Base-by-base conservation (phyloP, 1,140 invertebrate species). In the Lethocerus indicus region DNA sequence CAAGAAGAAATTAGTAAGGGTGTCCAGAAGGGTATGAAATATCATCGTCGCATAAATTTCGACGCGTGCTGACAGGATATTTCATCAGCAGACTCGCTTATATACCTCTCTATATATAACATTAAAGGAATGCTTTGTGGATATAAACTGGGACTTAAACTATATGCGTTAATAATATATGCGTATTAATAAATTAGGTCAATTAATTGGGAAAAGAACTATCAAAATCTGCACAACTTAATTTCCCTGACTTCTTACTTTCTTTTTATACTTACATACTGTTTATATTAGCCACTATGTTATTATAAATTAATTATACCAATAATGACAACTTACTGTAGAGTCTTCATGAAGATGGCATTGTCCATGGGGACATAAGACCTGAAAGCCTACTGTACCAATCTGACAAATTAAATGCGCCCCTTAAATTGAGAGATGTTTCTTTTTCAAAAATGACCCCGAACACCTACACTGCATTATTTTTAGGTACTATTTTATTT, bases 351-450 rank as follows among this genome's bases (percentile, higher is more conserved):
- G 53, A 57, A 9, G 63, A 67, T 52, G 67, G 60, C 21, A 60
- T 71, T 18, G 64, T 66, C 21, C 70, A 71, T 54, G 58, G 70
- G 32, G 67, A 66, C 47, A 59, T 71, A 20, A 67, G 70, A 59
- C 71, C 70, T 41, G 70, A 73, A 62, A 72, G 71, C 49, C 60
- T 73, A 20, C 55, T 73, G 16, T 73, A 71, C 58, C 62, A 68
- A 54, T 62, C 61, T 20, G 57, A 62, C 12, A 54, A 60, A 24
- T 62, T 64, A 16, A 61, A 70, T 32, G 64, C 70, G 14, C 59
- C 59, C 16, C 57, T 73, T 13, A 67, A 72, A 60, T 58, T 72
- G 35, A 64, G 66, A 42, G 69, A 71, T 55, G 71, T 71, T 59
- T 69, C 68, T 12, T 60, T 71, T 26, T 66, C 66, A 21, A 67